Percentiles rank a stretch among this genome's conserved stretches.
Evolutionary conservation across 1,140 invertebrate species (phyloP).

Genomic region (Drosophila leontia): DNA sequence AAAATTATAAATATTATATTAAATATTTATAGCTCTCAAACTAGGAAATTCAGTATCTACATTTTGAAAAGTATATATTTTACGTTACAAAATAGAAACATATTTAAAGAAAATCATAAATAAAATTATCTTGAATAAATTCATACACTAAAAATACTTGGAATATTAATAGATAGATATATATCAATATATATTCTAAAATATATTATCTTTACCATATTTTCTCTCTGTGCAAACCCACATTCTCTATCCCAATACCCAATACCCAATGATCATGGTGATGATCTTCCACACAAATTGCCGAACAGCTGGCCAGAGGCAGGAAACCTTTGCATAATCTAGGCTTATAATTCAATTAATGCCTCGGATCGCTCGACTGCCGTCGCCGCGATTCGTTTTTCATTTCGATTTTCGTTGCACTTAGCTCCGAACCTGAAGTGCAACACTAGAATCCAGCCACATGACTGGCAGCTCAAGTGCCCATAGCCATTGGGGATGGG

Average conservation of each 20-base stretch:
- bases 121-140: background rate
- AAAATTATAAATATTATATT: background rate
- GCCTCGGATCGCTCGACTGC: constrained; percentile 53
- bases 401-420: constrained; percentile 55
- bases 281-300: constrained; percentile 74
- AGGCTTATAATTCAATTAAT: constrained; percentile 85
- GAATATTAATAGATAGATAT: background rate
- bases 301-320: constrained; percentile 65
- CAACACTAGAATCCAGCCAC: constrained; percentile 81
- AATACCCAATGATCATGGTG: constrained; percentile 36
- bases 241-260: constrained; percentile 1
- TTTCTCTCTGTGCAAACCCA: background rate
- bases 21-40: too few species aligned
- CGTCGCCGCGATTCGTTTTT: constrained; percentile 11
- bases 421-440: constrained; percentile 71
- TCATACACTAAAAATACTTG: background rate
- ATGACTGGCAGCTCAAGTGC: constrained; percentile 78
- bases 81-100: too few species aligned
- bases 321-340: constrained; percentile 85
- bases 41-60: too few species aligned
- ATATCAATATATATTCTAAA: background rate
- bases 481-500: constrained; percentile 3
- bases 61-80: too few species aligned
- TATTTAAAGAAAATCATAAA: too few species aligned
- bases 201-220: fast-evolving